These are phyloP conservation scores for Sphinx pinastri DNA, from an alignment of 2,888 invertebrate species.

Conservation along the genomic window DNA sequence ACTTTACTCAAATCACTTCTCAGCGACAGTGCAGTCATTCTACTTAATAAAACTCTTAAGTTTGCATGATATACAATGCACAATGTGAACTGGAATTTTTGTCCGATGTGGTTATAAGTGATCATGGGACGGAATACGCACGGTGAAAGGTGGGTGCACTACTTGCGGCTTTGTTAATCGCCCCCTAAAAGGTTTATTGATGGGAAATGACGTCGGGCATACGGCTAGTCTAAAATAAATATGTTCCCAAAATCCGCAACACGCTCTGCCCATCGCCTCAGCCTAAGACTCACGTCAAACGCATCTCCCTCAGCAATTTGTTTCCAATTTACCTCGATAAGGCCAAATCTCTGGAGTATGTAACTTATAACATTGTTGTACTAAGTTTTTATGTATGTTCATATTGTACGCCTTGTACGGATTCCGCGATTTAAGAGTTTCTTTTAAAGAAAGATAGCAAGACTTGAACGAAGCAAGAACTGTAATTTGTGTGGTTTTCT, in stretches of 20 bases:
- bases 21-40: too few species aligned
- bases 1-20: too few species aligned
- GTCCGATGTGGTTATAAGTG: too few species aligned
- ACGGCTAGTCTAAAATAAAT: too few species aligned
- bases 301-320: conserved; percentile 56
- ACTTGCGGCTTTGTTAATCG: too few species aligned
- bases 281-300: conserved; percentile 27
- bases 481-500: neutral
- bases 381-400: neutral
- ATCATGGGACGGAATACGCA: too few species aligned
- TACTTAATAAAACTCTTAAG: neutral
- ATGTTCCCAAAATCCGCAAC: neutral
- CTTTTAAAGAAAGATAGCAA: conserved; percentile 1
- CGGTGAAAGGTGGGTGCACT: too few species aligned
- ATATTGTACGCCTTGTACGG: neutral
- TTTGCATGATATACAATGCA: too few species aligned
- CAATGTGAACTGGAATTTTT: too few species aligned
- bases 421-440: neutral
- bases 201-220: too few species aligned
- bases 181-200: too few species aligned
- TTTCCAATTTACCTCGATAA: conserved; percentile 65
- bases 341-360: conserved; percentile 55
- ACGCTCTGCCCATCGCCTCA: conserved; percentile 29
- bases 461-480: neutral
- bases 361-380: conserved; percentile 24